Conservation (phyloP, 2,113 vertebrate genomes). For the Mugil cephalus region DNA sequence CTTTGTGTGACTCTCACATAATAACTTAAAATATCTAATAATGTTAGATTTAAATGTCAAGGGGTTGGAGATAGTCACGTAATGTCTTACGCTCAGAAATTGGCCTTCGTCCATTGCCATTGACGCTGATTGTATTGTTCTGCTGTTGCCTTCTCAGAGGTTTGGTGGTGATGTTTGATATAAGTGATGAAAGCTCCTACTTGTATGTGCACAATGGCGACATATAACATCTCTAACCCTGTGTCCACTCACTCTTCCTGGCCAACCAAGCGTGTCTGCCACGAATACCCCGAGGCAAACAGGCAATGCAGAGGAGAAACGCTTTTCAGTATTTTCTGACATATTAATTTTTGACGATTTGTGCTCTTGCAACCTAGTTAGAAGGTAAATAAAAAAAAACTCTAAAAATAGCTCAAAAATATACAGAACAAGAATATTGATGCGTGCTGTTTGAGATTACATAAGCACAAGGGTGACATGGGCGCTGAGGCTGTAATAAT, state of each 20-base stretch:
- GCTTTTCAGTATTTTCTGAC: neutral
- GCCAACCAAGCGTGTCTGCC: slow-evolving; percentile 49
- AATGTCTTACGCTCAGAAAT: neutral
- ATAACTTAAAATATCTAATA: neutral
- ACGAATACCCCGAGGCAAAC: slow-evolving; percentile 39
- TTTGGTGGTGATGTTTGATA: neutral
- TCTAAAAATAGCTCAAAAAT: neutral
- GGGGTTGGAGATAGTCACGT: no score
- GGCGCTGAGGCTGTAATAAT: slow-evolving; percentile 78
- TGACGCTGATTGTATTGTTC: slow-evolving; percentile 1
- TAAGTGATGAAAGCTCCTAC: neutral
- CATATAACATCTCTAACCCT: slow-evolving; percentile 22
- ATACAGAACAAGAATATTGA: neutral
- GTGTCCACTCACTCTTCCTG: slow-evolving; percentile 40
- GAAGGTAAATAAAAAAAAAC: neutral
- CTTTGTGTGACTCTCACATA: slow-evolving; percentile 14
- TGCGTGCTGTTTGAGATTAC: slow-evolving; percentile 44
- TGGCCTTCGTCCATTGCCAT: neutral
- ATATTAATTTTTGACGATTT: neutral
- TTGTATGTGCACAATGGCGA: neutral
- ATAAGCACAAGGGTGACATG: slow-evolving; percentile 60
- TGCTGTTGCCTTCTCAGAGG: neutral
- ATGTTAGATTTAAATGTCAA: no score
- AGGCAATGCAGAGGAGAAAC: slow-evolving; percentile 7
- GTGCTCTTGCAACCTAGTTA: neutral